These are phyloP conservation scores for Planiliza haematocheilus DNA, from an alignment of 2,113 vertebrate species.

Conservation along the genomic window DNA sequence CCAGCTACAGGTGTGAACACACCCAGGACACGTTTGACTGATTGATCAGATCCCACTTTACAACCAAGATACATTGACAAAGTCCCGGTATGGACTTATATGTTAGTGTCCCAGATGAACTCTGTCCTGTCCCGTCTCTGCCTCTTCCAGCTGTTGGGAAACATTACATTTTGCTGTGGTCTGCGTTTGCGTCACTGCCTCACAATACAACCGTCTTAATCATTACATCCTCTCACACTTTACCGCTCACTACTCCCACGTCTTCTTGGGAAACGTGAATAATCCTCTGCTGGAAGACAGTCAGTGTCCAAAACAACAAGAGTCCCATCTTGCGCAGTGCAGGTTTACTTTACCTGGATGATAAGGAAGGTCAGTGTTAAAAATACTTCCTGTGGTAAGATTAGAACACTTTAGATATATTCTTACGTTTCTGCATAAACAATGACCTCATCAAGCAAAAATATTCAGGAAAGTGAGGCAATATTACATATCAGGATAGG, in stretches of 20 bases:
- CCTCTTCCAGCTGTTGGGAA: not conserved
- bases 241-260: slow-evolving; percentile 11
- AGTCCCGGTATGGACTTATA: too few species aligned
- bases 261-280: slow-evolving; percentile 14
- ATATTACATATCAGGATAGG: too few species aligned
- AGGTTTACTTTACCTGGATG: not conserved
- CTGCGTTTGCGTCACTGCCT: not conserved
- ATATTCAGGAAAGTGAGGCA: too few species aligned
- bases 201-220: slow-evolving; percentile 26
- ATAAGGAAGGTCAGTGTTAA: not conserved
- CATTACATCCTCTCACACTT: not conserved
- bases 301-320: not conserved
- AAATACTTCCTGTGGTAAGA: too few species aligned
- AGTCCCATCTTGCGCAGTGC: slow-evolving; percentile 9
- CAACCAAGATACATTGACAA: too few species aligned
- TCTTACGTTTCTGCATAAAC: too few species aligned
- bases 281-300: slow-evolving; percentile 3
- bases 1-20: too few species aligned
- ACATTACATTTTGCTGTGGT: slow-evolving; percentile 9
- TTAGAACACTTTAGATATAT: too few species aligned
- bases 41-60: too few species aligned
- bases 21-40: not conserved
- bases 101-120: not conserved
- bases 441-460: too few species aligned
- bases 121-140: not conserved